Evolutionary conservation across 1,140 invertebrate genomes (phyloP).

Genomic region (Gryllus bimaculatus): DNA sequence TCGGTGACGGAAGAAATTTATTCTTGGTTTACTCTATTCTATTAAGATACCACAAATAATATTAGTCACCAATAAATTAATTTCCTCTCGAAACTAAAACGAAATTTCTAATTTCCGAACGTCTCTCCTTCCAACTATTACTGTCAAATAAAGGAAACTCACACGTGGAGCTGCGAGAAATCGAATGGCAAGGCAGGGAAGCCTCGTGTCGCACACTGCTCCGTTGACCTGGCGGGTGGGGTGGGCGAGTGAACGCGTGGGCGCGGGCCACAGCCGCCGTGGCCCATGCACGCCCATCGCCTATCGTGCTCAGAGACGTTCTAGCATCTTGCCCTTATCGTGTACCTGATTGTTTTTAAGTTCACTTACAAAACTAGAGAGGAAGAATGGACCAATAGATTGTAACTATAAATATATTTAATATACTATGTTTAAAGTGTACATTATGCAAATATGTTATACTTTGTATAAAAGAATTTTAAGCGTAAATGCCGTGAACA

Average conservation of each 20-base stretch:
- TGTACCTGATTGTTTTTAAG: conserved; percentile 17
- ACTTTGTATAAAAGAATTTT: conserved; percentile 1
- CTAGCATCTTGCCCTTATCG: conserved; percentile 7
- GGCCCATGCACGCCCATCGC: background rate
- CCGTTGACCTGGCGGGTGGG: background rate
- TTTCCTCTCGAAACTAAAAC: too few species aligned
- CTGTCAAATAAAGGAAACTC: too few species aligned
- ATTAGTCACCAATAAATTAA: too few species aligned
- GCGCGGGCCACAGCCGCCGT: too few species aligned
- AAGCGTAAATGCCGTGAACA: background rate
- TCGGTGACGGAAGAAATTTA: too few species aligned
- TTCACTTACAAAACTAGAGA: background rate
- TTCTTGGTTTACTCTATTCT: too few species aligned
- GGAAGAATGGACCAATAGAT: background rate
- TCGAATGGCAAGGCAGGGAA: too few species aligned
- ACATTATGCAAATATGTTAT: conserved; percentile 6
- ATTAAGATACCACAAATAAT: too few species aligned
- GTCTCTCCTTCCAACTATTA: too few species aligned
- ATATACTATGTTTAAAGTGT: conserved; percentile 1
- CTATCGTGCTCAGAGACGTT: background rate
- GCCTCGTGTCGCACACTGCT: too few species aligned
- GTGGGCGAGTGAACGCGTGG: background rate
- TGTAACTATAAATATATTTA: conserved; percentile 6
- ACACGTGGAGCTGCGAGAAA: too few species aligned
- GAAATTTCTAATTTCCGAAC: too few species aligned